These are phyloP conservation scores for Lycopodina hypogea DNA, from an alignment of 37 sponge, comb jelly and placozoan species.

Conservation along the genomic window DNA sequence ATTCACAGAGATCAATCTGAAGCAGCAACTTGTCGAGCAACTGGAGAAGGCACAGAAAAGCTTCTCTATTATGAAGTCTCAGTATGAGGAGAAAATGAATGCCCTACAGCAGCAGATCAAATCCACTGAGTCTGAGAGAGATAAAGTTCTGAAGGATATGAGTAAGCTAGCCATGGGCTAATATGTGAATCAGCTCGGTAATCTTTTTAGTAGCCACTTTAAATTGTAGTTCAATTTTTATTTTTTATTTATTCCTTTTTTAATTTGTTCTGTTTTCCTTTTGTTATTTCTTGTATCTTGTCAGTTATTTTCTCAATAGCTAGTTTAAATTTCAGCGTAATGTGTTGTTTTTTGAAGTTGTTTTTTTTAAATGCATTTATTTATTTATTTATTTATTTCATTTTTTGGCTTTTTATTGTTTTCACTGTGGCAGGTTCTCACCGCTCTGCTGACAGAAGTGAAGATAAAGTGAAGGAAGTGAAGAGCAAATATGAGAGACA, in stretches of 20 bases:
- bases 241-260: too few relatives aligned
- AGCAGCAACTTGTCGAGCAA: slow-evolving; percentile 91
- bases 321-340: slow-evolving; percentile 18
- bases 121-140: slow-evolving; percentile 72
- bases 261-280: too few relatives aligned
- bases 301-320: too few relatives aligned
- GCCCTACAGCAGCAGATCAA: slow-evolving; percentile 74
- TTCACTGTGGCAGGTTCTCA: slow-evolving; percentile 30
- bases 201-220: too few relatives aligned
- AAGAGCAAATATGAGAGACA: slow-evolving; percentile 58
- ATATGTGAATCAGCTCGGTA: too few relatives aligned
- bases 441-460: slow-evolving; percentile 16
- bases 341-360: neutral
- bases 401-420: neutral
- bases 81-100: slow-evolving; percentile 93
- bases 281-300: too few relatives aligned
- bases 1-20: slow-evolving; percentile 85
- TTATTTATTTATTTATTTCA: slow-evolving; percentile 18
- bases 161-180: slow-evolving; percentile 45
- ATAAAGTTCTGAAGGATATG: slow-evolving; percentile 74
- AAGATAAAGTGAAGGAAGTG: slow-evolving; percentile 59
- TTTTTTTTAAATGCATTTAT: too few relatives aligned
- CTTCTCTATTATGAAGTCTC: slow-evolving; percentile 75
- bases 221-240: too few relatives aligned
- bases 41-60: slow-evolving; percentile 82